phyloP scores from a whole-genome alignment of 1,140 invertebrate genomes.

The Brachionus calyciflorus region DNA sequence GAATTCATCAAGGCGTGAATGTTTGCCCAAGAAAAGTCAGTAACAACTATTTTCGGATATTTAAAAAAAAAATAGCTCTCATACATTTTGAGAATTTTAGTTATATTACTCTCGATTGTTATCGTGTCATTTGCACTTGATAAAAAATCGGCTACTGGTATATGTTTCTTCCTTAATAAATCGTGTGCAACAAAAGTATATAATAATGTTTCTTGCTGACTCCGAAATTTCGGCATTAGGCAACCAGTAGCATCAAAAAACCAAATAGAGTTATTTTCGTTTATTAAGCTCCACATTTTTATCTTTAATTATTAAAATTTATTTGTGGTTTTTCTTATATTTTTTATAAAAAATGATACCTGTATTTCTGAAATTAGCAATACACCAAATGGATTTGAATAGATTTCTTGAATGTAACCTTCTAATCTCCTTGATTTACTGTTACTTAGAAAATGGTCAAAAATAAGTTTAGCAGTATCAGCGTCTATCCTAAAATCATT shows the following conservation, averaged over 20 bases:
- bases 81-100: too few species aligned
- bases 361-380: neutral
- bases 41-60: neutral
- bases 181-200: neutral
- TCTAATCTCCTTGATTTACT: neutral
- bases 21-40: slow-evolving; percentile 16
- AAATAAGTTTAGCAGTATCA: neutral
- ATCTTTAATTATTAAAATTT: neutral
- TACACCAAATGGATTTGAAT: neutral
- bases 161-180: neutral
- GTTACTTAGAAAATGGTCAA: neutral
- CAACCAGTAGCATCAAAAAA: slow-evolving; percentile 11
- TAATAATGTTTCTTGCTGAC: neutral
- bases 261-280: neutral
- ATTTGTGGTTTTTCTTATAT: neutral
- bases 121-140: neutral
- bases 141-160: slow-evolving; percentile 14
- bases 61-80: neutral
- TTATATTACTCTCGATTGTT: neutral
- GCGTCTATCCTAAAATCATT: neutral
- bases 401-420: neutral
- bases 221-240: neutral
- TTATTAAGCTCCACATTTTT: neutral
- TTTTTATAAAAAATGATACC: neutral
- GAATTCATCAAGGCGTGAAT: neutral